Percentiles rank a stretch among this genome's conserved stretches.
Evolutionary conservation across 2,888 invertebrate species (phyloP).

Genomic region (Caenorhabditis uteleia): DNA sequence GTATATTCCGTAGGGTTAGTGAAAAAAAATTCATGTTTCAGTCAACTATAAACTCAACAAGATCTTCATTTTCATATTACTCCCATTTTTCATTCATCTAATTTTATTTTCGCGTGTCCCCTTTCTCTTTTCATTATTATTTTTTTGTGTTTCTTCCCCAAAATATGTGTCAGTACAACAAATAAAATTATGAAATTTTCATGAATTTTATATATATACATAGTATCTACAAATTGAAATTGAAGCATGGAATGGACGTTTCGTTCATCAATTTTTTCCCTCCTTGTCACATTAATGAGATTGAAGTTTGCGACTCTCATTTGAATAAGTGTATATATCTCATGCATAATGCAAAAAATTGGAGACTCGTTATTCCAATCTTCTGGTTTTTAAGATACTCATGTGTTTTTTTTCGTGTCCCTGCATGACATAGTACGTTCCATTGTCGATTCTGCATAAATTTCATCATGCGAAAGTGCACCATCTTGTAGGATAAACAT

Average conservation of each 20-base stretch:
- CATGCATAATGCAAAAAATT: constrained; percentile 40
- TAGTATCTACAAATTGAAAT: neutral
- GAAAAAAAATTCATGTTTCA: no score
- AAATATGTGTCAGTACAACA: neutral
- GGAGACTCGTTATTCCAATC: no score
- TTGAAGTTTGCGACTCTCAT: constrained; percentile 32
- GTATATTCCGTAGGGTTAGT: no score
- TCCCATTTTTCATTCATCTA: no score
- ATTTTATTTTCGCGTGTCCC: neutral
- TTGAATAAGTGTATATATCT: constrained; percentile 40
- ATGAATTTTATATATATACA: neutral
- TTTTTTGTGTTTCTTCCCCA: constrained; percentile 4
- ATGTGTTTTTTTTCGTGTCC: no score
- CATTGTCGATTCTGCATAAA: no score
- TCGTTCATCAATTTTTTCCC: no score
- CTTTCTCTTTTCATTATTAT: constrained; percentile 5
- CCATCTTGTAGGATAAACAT: no score
- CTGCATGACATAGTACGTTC: no score
- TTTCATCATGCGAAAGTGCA: no score
- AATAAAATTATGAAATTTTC: neutral
- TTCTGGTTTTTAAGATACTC: no score
- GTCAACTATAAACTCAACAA: constrained; percentile 27
- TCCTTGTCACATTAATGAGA: constrained; percentile 32
- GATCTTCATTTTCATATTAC: constrained; percentile 22
- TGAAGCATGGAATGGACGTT: no score